Evolutionary conservation across 1,140 invertebrate genomes (phyloP).

Genomic region (Neodiprion fabricii): DNA sequence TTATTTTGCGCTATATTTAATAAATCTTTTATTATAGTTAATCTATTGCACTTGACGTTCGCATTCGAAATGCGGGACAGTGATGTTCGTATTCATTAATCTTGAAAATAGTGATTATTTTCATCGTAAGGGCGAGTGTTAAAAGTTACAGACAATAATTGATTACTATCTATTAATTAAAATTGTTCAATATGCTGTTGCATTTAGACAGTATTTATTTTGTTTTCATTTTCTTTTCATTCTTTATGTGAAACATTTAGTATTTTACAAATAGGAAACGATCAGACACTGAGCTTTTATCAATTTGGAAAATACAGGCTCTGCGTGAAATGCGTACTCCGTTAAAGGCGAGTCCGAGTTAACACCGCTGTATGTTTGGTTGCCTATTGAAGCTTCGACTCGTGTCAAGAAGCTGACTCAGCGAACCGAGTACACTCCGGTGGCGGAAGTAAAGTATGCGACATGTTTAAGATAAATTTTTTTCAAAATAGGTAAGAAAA

Average conservation of each 20-base stretch:
- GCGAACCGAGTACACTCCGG: background rate
- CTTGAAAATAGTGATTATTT: background rate
- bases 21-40: slow-evolving; percentile 2
- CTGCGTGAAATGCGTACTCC: slow-evolving; percentile 16
- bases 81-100: background rate
- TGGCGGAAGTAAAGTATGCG: slow-evolving; percentile 20
- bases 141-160: slow-evolving; percentile 30
- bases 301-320: slow-evolving; percentile 26
- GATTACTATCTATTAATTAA: slow-evolving; percentile 21
- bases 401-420: background rate
- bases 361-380: slow-evolving; percentile 16
- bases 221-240: background rate
- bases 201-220: background rate
- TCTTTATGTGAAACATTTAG: slow-evolving; percentile 31
- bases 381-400: slow-evolving; percentile 10
- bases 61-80: background rate
- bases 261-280: slow-evolving; percentile 56
- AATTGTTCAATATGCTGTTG: slow-evolving; percentile 22
- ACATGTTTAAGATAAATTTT: slow-evolving; percentile 5
- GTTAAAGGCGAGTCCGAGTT: slow-evolving; percentile 37
- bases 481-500: slow-evolving; percentile 17
- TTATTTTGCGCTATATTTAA: background rate
- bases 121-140: background rate
- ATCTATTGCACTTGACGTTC: slow-evolving; percentile 1
- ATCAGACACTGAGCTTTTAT: slow-evolving; percentile 44